These are phyloP conservation scores for Onychostruthus taczanowskii DNA, from an alignment of 2,113 vertebrate species.

Conservation along the genomic window DNA sequence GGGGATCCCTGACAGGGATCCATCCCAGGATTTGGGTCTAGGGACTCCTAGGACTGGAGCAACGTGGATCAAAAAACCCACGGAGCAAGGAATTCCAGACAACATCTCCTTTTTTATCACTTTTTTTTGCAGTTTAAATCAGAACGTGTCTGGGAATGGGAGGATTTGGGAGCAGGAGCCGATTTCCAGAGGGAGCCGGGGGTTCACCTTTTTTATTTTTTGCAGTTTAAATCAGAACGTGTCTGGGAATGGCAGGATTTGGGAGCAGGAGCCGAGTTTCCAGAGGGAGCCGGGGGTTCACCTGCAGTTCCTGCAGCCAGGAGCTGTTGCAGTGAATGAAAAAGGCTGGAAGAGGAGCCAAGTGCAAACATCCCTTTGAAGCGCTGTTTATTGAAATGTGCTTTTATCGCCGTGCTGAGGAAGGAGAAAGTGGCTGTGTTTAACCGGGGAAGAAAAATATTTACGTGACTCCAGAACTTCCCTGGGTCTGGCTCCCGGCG, in stretches of 20 bases:
- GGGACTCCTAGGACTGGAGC: fast-evolving
- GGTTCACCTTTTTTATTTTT: background rate
- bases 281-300: background rate
- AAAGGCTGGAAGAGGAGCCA: background rate
- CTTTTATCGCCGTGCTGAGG: background rate
- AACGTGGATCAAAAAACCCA: fast-evolving
- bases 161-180: fast-evolving
- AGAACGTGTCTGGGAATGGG: fast-evolving
- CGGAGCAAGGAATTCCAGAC: fast-evolving
- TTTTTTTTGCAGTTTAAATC: no score
- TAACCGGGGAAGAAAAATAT: background rate
- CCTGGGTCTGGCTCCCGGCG: background rate
- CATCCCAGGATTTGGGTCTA: background rate
- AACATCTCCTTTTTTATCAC: background rate
- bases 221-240: no score
- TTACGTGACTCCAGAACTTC: background rate
- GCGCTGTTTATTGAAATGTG: background rate
- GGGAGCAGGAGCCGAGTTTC: fast-evolving
- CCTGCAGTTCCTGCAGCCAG: fast-evolving
- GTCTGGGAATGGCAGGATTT: background rate
- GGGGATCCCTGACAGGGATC: background rate
- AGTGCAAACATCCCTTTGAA: background rate
- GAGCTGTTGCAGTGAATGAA: background rate
- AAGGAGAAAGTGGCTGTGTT: constrained; percentile 25
- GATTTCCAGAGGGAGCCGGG: background rate